A percentile compares a stretch with the other conserved stretches of the same genome.
These are phyloP conservation scores for Drosophila subquinaria DNA, from an alignment of 2,888 invertebrate species.

Conservation along the genomic window DNA sequence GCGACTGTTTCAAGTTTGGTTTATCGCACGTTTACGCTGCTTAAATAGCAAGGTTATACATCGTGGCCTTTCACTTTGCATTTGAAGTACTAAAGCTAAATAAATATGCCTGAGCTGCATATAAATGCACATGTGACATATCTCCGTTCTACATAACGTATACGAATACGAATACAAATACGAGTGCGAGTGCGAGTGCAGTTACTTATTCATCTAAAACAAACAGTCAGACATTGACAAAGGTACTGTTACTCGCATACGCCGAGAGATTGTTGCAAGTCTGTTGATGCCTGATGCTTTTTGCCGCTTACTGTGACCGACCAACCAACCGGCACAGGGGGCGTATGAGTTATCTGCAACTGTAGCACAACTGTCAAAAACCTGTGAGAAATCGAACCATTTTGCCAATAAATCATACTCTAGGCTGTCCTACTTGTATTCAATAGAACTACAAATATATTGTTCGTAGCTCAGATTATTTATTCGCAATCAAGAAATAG, in stretches of 20 bases:
- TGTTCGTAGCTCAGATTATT: not conserved
- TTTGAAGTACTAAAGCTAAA: constrained; percentile 68
- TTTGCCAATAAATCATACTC: constrained; percentile 53
- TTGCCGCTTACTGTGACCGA: constrained; percentile 8
- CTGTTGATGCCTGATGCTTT: constrained; percentile 47
- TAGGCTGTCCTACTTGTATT: constrained; percentile 42
- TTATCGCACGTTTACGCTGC: constrained; percentile 80
- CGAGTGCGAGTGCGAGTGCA: constrained; percentile 24
- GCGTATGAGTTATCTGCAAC: constrained; percentile 52
- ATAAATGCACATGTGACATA: constrained; percentile 76
- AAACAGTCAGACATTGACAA: constrained; percentile 69
- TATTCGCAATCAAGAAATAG: not conserved
- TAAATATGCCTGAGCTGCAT: constrained; percentile 54
- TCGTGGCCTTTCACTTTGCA: constrained; percentile 80
- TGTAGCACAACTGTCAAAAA: constrained; percentile 54
- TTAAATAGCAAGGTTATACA: constrained; percentile 80
- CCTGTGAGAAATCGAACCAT: constrained; percentile 56
- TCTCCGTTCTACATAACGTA: constrained; percentile 61
- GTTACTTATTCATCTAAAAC: constrained; percentile 63
- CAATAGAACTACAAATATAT: constrained; percentile 8
- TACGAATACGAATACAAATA: constrained; percentile 25
- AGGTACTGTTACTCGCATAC: constrained; percentile 58
- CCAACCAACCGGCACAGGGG: constrained; percentile 40
- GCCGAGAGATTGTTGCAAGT: constrained; percentile 41
- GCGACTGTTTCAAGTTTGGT: constrained; percentile 74